Evolutionary conservation across 2,888 invertebrate genomes (phyloP), one percentile per base, ranked within the genome.

Genomic region (Cephus pygmeus): DNA sequence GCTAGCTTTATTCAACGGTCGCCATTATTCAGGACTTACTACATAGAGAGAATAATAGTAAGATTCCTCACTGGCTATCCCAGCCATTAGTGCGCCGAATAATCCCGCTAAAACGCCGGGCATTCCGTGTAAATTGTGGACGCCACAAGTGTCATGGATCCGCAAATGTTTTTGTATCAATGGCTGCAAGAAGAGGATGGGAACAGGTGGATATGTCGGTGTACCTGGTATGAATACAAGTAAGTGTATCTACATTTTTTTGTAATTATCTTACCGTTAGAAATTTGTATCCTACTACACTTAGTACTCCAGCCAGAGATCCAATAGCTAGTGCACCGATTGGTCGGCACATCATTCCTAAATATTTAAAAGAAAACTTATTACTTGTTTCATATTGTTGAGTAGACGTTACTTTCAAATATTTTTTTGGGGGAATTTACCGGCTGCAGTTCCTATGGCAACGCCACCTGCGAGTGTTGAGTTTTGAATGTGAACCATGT

Each of bases 91-190:
- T 0, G 95, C 94, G 0, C 97, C 96, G 69, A 96, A 93, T 77
- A 98, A 89, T 36, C 96, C 98, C 0, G 97, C 97, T 75, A 97
- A 92, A 3, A 99, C 91, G 1, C 97, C 98, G 0, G 99, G 99
- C 96, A 98, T 97, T 0, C 98, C 99, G 90, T 99, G 99, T 30
- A 99, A 94, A 92, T 99, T 99, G 92, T 99, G 95, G 2, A 99
- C 98, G 11, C 99, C 99, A 89, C 98, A 99, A 0, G 97, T 97
- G 91, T 98, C 98, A 86, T 95, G 94, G 69, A 98, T 90, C 56
- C 94, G 93, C 0, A 94, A 83, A 69, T 91, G 91, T 69, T 93
- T 93, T 35, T 93, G 92, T 34, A 96, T 91, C 73, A 92, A 87
- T 1, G 96, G 95, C 96, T 96, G 92, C 31, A 89, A 89, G 81